Base-by-base conservation (phyloP, 2,888 invertebrate species). In the Seira ritae region DNA sequence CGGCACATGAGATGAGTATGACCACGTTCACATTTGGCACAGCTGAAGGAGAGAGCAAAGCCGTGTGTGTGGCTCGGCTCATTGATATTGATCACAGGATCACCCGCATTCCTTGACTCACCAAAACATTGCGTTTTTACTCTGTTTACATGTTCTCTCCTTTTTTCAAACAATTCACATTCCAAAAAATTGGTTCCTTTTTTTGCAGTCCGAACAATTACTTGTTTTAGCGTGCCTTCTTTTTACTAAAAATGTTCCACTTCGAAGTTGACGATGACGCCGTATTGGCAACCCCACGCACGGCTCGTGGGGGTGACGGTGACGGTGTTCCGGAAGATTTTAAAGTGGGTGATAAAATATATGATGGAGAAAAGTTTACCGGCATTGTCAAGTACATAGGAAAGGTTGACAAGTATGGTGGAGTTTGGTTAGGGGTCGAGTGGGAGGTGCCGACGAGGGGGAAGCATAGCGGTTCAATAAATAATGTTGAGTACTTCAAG, bases 391-490 rank as follows among this genome's bases (percentile, higher is more conserved):
- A 93, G 90, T 97, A 94, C 91, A 93, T 96, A 85, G 97, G 97
- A 69, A 93, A 93, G 90, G 92, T 94, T 19, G 93, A 94, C 74
- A 93, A 93, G 84, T 93, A 95, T 89, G 91, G 93, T 80, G 95
- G 95, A 65, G 90, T 92, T 37, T 98, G 98, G 98, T 92, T 97
- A 78, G 99, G 99, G 0, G 93, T 99, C n/a, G 98, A 99, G 90
- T 99, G 98, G 98, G 98, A 99, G 91, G 94, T 97, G 89, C 93
- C 94, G 1, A 91, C 92, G 6, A 93, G 98, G 89, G 99, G 99
- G 0, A 98, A 97, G 91, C 98, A 99, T 90, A 94, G 97, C 92
- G 99, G 99, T 0, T 93, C 93, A 65, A 93, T 97, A 62, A 94
- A 96, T 86, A 96, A 95, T 68, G 92, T 93, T 68, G 93, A 94